Base-by-base conservation (phyloP, 1,140 invertebrate species). In the Lanistes nyassanus region DNA sequence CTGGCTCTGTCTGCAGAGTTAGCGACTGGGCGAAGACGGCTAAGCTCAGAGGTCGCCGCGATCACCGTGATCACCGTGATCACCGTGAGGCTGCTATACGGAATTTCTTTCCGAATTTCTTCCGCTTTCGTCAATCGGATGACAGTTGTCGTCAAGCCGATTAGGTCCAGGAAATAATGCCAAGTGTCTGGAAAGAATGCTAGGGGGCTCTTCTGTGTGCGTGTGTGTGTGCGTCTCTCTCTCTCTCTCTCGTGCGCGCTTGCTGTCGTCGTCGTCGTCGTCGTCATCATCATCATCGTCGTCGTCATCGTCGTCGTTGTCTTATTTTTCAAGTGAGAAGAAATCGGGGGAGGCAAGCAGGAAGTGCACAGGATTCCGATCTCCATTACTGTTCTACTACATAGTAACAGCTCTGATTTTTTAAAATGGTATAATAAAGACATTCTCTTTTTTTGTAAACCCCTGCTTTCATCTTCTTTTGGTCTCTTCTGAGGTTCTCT, bases 141-240 rank as follows among this genome's bases (percentile, higher is more conserved):
- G n/a, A n/a, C n/a, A n/a, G n/a, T n/a, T n/a, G n/a, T n/a, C n/a
- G n/a, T n/a, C n/a, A n/a, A n/a, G n/a, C n/a, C n/a, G n/a, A n/a
- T n/a, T n/a, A n/a, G n/a, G n/a, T n/a, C n/a, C n/a, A n/a, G n/a
- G n/a, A n/a, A n/a, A n/a, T n/a, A n/a, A n/a, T n/a, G n/a, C n/a
- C n/a, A n/a, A n/a, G n/a, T n/a, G n/a, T n/a, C n/a, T n/a, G n/a
- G n/a, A n/a, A n/a, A n/a, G n/a, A n/a, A n/a, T n/a, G n/a, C n/a
- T n/a, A n/a, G n/a, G n/a, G n/a, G n/a, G n/a, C n/a, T n/a, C 31
- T 23, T 60, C 23, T 60, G 56, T 60, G 56, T 60, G 56, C 31
- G 56, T 60, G 56, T 60, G 56, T 60, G 56, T 60, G 56, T 60
- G 56, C 6, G 56, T 60, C 58, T 60, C 58, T 60, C 7, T 60